Evolutionary conservation across 2,888 invertebrate species (phyloP).

Genomic region (Chromoteleia sp.): DNA sequence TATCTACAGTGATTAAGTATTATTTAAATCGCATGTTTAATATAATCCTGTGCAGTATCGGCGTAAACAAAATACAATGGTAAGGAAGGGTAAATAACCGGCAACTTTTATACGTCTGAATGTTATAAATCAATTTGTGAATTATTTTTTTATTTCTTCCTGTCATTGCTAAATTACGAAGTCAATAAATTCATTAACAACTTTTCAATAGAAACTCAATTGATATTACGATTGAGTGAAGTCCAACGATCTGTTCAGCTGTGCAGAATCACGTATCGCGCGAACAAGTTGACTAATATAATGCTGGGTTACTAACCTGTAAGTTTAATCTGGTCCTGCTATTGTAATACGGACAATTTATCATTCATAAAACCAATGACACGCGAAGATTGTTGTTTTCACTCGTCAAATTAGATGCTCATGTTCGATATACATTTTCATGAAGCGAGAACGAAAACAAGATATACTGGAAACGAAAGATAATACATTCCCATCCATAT

Average conservation of each 20-base stretch:
- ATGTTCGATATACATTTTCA: conserved; percentile 40
- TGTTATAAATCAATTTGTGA: not conserved
- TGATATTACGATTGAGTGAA: not conserved
- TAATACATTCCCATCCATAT: conserved; percentile 43
- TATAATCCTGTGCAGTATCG: no score
- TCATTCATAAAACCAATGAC: conserved; percentile 44
- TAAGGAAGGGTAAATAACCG: no score
- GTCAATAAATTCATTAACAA: conserved; percentile 13
- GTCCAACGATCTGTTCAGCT: not conserved
- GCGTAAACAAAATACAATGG: no score
- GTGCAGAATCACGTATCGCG: not conserved
- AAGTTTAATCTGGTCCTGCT: conserved; percentile 19
- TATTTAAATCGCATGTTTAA: no score
- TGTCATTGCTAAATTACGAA: no score
- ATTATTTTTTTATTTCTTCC: not conserved
- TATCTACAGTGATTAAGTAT: no score
- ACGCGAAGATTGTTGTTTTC: conserved; percentile 45
- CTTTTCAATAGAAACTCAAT: conserved; percentile 4
- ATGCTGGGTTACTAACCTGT: conserved; percentile 22
- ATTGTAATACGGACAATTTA: conserved; percentile 42
- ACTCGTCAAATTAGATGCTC: conserved; percentile 40
- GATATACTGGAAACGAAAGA: conserved; percentile 45
- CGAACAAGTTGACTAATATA: not conserved
- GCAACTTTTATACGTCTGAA: no score
- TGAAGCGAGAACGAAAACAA: conserved; percentile 40